Percentiles rank a stretch among this genome's conserved stretches.
Evolutionary conservation across 2,888 invertebrate species (phyloP).

Genomic region (Eupelmus urozonus): DNA sequence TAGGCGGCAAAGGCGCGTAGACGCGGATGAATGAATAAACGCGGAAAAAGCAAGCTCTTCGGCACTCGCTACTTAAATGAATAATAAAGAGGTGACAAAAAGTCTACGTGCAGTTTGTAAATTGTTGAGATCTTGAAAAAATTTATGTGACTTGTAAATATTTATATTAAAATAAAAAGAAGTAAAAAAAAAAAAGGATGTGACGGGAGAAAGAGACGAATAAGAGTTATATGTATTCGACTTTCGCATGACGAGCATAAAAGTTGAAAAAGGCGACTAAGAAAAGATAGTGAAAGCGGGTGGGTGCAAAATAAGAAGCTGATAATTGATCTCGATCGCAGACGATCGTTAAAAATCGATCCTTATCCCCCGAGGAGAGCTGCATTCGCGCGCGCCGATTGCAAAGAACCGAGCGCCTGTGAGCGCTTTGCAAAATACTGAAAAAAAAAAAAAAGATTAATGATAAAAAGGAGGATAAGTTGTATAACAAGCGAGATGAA

Average conservation of each 20-base stretch:
- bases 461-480: neutral
- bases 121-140: slow-evolving; percentile 56
- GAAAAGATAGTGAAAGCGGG: slow-evolving; percentile 2
- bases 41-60: slow-evolving; percentile 7
- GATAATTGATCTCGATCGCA: slow-evolving; percentile 41
- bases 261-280: neutral
- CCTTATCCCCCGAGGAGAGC: slow-evolving; percentile 6
- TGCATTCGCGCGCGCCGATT: slow-evolving; percentile 1
- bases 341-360: slow-evolving; percentile 1
- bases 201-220: neutral
- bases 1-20: neutral
- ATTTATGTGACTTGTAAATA: slow-evolving; percentile 56
- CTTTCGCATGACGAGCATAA: slow-evolving; percentile 20
- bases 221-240: slow-evolving; percentile 33
- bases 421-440: too few species aligned
- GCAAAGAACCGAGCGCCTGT: slow-evolving; percentile 16
- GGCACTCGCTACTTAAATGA: slow-evolving; percentile 55
- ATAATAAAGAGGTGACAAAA: slow-evolving; percentile 22
- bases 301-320: slow-evolving; percentile 36
- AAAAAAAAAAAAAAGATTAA: slow-evolving; percentile 39
- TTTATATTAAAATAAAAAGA: slow-evolving; percentile 12
- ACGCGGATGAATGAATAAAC: neutral
- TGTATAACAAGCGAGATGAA: slow-evolving; percentile 22
- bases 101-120: slow-evolving; percentile 39
- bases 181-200: neutral